phyloP scores from a whole-genome alignment of 2,888 invertebrate genomes.

The Aphodius sticticus region DNA sequence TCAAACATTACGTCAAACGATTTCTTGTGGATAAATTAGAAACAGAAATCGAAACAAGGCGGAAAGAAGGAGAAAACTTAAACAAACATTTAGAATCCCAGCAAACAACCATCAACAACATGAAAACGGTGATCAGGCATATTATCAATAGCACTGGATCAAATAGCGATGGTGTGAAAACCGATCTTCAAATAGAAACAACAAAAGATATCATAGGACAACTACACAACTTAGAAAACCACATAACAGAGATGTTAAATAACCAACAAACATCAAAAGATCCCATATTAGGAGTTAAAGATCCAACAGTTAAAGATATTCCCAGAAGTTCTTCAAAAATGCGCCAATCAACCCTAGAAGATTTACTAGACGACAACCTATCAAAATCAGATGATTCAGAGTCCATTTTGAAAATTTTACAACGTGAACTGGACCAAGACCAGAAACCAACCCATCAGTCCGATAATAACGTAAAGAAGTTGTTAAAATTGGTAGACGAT shows the following conservation, averaged over 20 bases:
- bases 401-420: neutral
- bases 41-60: conserved; percentile 28
- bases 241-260: neutral
- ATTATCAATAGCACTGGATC: conserved; percentile 7
- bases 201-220: conserved; percentile 1
- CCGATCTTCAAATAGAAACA: conserved; percentile 1
- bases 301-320: neutral
- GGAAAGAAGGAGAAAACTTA: conserved; percentile 9
- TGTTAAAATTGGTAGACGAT: conserved; percentile 6
- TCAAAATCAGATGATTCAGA: neutral
- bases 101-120: conserved; percentile 23
- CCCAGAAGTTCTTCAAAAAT: neutral
- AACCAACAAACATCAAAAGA: neutral
- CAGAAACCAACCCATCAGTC: neutral
- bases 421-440: neutral
- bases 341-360: conserved; percentile 12
- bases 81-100: conserved; percentile 15
- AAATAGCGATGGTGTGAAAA: neutral
- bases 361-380: conserved; percentile 5
- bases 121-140: neutral
- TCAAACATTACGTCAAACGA: conserved; percentile 13
- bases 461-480: conserved; percentile 10
- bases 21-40: conserved; percentile 38
- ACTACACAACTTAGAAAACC: conserved; percentile 19
- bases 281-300: neutral